Conservation (phyloP, 2,888 invertebrate genomes). For the Esperia sulphurella region DNA sequence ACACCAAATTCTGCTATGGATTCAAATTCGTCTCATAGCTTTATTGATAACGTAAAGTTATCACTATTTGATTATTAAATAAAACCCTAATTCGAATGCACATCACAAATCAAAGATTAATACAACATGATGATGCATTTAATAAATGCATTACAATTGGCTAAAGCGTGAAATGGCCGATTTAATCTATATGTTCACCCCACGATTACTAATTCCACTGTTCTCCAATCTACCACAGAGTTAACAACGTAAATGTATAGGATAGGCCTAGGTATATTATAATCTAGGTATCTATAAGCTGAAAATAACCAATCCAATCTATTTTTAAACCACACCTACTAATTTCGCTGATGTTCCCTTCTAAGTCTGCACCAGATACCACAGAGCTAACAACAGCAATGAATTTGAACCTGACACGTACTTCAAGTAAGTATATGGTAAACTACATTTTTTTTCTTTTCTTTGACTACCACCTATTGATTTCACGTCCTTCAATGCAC, state of each 20-base stretch:
- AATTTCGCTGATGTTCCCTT: conserved; percentile 31
- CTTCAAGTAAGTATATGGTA: conserved; percentile 7
- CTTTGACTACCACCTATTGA: too few relatives aligned
- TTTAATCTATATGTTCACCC: conserved; percentile 35
- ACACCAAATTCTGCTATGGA: too few relatives aligned
- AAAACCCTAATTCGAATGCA: conserved; percentile 35
- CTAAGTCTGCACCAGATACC: conserved; percentile 7
- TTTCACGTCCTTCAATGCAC: too few relatives aligned
- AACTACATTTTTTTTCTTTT: too few relatives aligned
- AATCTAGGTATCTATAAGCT: background rate
- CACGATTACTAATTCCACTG: conserved; percentile 14
- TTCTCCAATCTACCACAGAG: background rate
- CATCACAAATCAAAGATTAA: conserved; percentile 55
- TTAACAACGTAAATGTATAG: background rate
- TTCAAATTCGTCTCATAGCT: too few relatives aligned
- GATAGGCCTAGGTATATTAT: too few relatives aligned
- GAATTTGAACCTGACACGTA: conserved; percentile 28
- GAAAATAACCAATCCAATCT: too few relatives aligned
- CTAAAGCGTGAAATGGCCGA: conserved; percentile 29
- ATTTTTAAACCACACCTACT: conserved; percentile 15
- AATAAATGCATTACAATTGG: conserved; percentile 42
- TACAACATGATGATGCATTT: conserved; percentile 48
- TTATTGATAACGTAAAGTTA: too few relatives aligned
- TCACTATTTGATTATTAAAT: conserved; percentile 13
- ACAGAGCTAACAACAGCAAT: conserved; percentile 21